These are phyloP conservation scores for Galaxias olidus DNA, from an alignment of 2,797 vertebrate genomes.

Conservation along the genomic window DNA sequence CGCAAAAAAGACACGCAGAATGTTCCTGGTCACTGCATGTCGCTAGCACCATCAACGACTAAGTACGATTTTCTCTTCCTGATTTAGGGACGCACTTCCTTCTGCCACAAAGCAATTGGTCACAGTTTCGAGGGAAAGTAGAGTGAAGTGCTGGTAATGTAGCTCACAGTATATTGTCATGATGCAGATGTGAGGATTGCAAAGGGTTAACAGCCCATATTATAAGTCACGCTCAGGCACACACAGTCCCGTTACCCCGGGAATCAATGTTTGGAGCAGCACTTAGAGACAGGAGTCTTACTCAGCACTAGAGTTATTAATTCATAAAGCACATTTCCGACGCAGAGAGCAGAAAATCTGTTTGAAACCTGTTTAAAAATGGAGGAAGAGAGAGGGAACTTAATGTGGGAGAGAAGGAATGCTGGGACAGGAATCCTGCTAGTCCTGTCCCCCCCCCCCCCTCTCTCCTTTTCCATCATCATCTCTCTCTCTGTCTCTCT, in stretches of 20 bases:
- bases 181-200: no score
- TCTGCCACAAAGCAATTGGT: no score
- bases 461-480: not conserved
- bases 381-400: not conserved
- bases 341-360: conserved; percentile 41
- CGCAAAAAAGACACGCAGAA: no score
- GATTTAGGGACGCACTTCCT: no score
- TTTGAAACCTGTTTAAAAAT: conserved; percentile 17
- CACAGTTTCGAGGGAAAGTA: no score
- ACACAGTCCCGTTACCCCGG: not conserved
- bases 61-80: no score
- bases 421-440: not conserved
- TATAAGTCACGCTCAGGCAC: not conserved
- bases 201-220: no score
- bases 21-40: no score
- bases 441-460: not conserved
- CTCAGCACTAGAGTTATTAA: conserved; percentile 68
- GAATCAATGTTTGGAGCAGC: conserved; percentile 45
- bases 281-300: conserved; percentile 59
- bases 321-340: conserved; percentile 59
- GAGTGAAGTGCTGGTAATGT: no score
- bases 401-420: not conserved
- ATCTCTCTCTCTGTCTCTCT: not conserved
- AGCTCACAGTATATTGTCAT: no score
- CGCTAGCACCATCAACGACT: no score